Base-by-base conservation (phyloP, 1,140 invertebrate genomes). In the Nasonia vitripennis region DNA sequence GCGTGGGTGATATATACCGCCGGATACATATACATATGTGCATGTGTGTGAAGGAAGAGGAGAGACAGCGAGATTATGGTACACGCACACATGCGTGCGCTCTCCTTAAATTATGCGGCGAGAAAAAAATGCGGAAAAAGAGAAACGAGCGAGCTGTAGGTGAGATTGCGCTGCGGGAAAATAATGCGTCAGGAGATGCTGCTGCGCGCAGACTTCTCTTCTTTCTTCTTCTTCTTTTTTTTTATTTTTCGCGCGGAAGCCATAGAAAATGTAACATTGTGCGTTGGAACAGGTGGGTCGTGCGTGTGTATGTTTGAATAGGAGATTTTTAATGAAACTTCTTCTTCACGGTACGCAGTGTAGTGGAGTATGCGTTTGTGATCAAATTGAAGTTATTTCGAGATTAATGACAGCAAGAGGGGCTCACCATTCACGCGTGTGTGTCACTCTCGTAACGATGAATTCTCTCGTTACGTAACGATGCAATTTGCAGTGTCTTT, bases 1-100 rank as follows among this genome's bases (percentile, higher is more conserved):
- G 84, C 73, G 55, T 81, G 37, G 75, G 41, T 73, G 62, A 41
- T 37, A 41, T 75, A 75, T 12, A 34, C 73, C 27, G 9, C 31
- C 73, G 20, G 14, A 62, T 62, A 62, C 20, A 73, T 73, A 37
- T 75, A 41, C 23, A 41, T n/a, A n/a, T 31, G 17, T 55, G 20
- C 67, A 37, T 41, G 31, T 17, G 37, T 12, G 34, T 55, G n/a
- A n/a, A 17, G 81, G 17, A 20, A 17, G 51, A 34, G n/a, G 68
- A n/a, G 80, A 51, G 37, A 27, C 41, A 55, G n/a, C 12, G 41
- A 9, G 67, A 48, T 78, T 48, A 62, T 12, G 74, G 34, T 78
- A 11, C 17, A 9, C 71, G 2, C 34, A 20, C 31, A 11, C 27
- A 27, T n/a, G 27, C 27, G 27, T 27, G 27, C 27, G 27, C 71